Evolutionary conservation across 2,797 vertebrate species (phyloP), one percentile per base, ranked within the genome.

Genomic region (Propithecus deckenii): DNA sequence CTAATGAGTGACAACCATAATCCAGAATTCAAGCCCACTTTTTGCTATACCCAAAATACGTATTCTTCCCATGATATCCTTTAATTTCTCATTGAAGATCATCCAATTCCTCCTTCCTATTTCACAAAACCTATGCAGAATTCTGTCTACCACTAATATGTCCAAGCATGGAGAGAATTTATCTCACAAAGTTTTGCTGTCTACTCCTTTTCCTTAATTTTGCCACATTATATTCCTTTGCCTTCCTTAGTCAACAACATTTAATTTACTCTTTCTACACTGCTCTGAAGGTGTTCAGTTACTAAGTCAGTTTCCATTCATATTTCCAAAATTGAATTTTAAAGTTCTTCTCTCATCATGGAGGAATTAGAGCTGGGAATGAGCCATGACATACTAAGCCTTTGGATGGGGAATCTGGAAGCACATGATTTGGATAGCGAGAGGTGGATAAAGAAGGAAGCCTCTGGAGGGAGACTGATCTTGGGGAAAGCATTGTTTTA

Each of bases 311-410:
- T 94, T 94, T 80, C 57, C 59, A 92, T 89, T 92, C 17, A 7
- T 69, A 71, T 71, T 96, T 93, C 59, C 63, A 87, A 97, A 96
- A 85, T 90, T 80, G 80, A 76, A 35, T 95, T 89, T 23, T 22
- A 55, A 75, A 14, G 35, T 67, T 81, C 59, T 83, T 94, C 28
- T 89, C 25, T 84, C 43, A 93, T 89, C 11, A 28, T 52, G 35
- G 38, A 95, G 18, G 18, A 94, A 93, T 91, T 72, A 57, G 67
- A 94, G 14, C 28, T 84, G 28, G 28, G 89, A 95, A 84, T 67
- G 7, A 89, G 46, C 35, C 30, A 22, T 35, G 41, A 50, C 52
- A 87, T 32, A 72, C 11, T 65, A 76, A 52, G 12, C 52, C 52
- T 85, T 69, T 89, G 71, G n/a, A 61, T 83, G 46, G 38, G 25